Conservation (phyloP, 2,888 invertebrate species). For the Oscheius sp. region DNA sequence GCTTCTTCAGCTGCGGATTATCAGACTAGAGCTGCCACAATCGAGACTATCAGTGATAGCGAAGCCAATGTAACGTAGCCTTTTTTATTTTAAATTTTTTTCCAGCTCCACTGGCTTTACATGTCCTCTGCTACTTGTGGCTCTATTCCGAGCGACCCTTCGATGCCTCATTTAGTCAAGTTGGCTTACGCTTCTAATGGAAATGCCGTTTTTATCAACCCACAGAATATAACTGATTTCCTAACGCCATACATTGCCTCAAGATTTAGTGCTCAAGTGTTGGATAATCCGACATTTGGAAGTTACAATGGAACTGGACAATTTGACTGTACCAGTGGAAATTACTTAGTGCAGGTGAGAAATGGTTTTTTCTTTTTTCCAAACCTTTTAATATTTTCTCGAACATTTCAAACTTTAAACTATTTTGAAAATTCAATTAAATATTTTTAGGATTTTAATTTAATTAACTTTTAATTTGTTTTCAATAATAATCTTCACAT, state of each 20-base stretch:
- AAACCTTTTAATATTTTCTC: too few species aligned
- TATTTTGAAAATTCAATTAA: too few species aligned
- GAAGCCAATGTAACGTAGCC: constrained; percentile 33
- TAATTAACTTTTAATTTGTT: too few species aligned
- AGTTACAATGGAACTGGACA: neutral
- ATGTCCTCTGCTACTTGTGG: constrained; percentile 37
- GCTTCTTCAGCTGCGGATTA: constrained; percentile 41
- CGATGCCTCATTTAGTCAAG: constrained; percentile 39
- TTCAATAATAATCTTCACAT: too few species aligned
- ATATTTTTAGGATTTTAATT: too few species aligned
- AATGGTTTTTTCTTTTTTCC: neutral
- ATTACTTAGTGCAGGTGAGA: constrained; percentile 8
- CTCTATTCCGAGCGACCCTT: constrained; percentile 29
- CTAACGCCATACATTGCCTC: constrained; percentile 46
- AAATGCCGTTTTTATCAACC: constrained; percentile 41
- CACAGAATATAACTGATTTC: constrained; percentile 29
- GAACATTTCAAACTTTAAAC: too few species aligned
- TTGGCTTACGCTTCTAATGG: constrained; percentile 51
- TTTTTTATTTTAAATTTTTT: neutral
- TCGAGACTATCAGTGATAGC: constrained; percentile 36
- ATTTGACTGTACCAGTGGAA: constrained; percentile 37
- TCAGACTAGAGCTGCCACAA: constrained; percentile 18
- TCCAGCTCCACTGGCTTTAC: constrained; percentile 48
- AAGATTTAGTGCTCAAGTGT: constrained; percentile 40
- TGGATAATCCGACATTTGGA: constrained; percentile 50